Evolutionary conservation across 2,113 vertebrate genomes (phyloP).

Genomic region (Podarcis cretensis): DNA sequence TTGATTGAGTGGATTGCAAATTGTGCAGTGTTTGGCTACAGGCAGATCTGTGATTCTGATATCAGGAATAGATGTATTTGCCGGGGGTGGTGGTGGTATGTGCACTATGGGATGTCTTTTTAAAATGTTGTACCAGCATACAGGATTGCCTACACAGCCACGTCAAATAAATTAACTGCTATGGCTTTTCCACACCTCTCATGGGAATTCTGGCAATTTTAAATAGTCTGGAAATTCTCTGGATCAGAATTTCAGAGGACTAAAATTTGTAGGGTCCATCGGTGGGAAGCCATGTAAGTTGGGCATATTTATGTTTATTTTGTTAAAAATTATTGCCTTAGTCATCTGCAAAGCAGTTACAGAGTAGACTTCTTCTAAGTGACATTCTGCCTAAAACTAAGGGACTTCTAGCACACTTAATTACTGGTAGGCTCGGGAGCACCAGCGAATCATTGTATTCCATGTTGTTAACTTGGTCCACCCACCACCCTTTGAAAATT

Average conservation of each 20-base stretch:
- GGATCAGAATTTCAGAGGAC: not conserved
- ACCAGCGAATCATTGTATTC: not conserved
- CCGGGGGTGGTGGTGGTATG: not conserved
- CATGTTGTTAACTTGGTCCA: not conserved
- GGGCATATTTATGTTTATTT: not conserved
- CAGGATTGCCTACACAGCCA: not conserved
- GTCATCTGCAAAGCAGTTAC: not conserved
- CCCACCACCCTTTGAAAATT: conserved; percentile 1
- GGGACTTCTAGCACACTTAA: not conserved
- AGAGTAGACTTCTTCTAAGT: not conserved
- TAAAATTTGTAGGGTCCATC: not conserved
- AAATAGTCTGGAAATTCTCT: not conserved
- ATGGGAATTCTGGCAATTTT: not conserved
- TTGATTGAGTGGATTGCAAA: not conserved
- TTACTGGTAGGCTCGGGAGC: not conserved
- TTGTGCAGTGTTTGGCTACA: not conserved
- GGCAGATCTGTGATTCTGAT: not conserved
- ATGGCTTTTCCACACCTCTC: not conserved
- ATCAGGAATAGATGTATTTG: not conserved
- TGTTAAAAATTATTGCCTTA: not conserved
- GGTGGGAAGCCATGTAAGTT: not conserved
- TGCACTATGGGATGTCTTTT: not conserved
- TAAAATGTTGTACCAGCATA: not conserved
- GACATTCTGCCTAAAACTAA: not conserved
- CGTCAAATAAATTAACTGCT: not conserved